Base-by-base conservation (phyloP, 1,140 invertebrate species). In the Drosophila pallidifrons region DNA sequence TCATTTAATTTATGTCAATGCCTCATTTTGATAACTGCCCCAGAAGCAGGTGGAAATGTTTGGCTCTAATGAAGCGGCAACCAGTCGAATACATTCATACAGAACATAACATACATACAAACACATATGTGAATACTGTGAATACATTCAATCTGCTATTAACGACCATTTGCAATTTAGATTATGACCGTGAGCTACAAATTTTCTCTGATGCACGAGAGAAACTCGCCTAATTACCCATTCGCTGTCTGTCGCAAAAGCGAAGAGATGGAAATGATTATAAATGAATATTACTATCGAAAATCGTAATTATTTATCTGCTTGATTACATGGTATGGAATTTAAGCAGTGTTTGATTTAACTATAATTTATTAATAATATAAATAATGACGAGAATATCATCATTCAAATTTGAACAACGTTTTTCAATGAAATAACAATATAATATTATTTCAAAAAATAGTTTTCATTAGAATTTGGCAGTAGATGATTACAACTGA, bases 1-100 rank as follows among this genome's bases (percentile, higher is more conserved):
- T 75, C 69, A 71, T 70, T 85, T 85, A 86, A 86, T 85, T 86
- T 85, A 86, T 85, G 81, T 78, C 64, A 61, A 30, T 85, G 81
- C 77, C 63, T 85, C 61, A 82, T 85, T 82, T 82, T 80, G 77
- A 83, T 82, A 82, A 73, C 81, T 67, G 51, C 16, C 75, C 69
- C 55, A 59, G 15, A 16, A 30, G 54, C 73, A 75, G 61, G 30
- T 58, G 66, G 41, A 65, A 61, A 57, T 61, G 70, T 81, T 74
- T 64, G 59, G 20, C 61, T 68, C 81, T 83, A 83, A 83, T 83
- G 81, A 85, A 85, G 67, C 81, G 67, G 32, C 81, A 74, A 82
- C 61, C 68, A 38, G 71, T 46, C 63, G 61, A 55, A 75, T 28
- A 46, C n/a, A 51, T 25, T 51, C 20, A 25, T 25, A 32, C 5